phyloP scores from a whole-genome alignment of 2,888 invertebrate species.

The Chymomyza procnemis region DNA sequence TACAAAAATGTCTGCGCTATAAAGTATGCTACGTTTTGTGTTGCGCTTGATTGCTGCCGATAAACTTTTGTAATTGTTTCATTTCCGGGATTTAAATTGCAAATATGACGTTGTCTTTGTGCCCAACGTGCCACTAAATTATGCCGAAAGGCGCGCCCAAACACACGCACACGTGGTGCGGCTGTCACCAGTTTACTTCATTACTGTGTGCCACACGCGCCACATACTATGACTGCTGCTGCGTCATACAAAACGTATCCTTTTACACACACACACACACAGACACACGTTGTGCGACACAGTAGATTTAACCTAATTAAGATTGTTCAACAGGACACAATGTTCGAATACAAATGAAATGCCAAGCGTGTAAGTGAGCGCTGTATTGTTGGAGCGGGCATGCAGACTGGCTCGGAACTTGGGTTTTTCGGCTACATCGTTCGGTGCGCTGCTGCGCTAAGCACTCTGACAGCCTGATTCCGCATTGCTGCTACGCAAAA shows the following conservation, averaged over 20 bases:
- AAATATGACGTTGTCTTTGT: slow-evolving; percentile 69
- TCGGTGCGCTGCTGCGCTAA: slow-evolving; percentile 34
- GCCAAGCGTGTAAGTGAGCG: slow-evolving; percentile 17
- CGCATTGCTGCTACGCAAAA: slow-evolving; percentile 34
- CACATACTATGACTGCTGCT: slow-evolving; percentile 13
- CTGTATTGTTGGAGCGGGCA: no score
- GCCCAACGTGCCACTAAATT: slow-evolving; percentile 55
- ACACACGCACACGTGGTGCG: slow-evolving; percentile 27
- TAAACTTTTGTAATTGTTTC: slow-evolving; percentile 71
- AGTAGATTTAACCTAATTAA: slow-evolving; percentile 78
- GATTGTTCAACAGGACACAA: slow-evolving; percentile 76
- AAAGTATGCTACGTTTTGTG: not conserved
- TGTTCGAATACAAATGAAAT: slow-evolving; percentile 76
- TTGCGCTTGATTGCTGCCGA: slow-evolving; percentile 4
- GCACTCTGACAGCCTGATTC: slow-evolving; percentile 52
- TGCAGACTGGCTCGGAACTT: not conserved
- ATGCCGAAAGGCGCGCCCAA: slow-evolving; percentile 47
- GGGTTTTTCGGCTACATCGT: not conserved
- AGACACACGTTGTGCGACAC: slow-evolving; percentile 51
- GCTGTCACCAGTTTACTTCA: slow-evolving; percentile 6
- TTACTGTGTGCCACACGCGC: slow-evolving; percentile 18
- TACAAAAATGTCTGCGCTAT: not conserved
- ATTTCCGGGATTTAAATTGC: slow-evolving; percentile 75
- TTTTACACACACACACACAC: slow-evolving; percentile 7
- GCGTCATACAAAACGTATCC: slow-evolving; percentile 7